Base-by-base conservation (phyloP, 2,797 vertebrate species). In the Sphaeramia orbicularis region DNA sequence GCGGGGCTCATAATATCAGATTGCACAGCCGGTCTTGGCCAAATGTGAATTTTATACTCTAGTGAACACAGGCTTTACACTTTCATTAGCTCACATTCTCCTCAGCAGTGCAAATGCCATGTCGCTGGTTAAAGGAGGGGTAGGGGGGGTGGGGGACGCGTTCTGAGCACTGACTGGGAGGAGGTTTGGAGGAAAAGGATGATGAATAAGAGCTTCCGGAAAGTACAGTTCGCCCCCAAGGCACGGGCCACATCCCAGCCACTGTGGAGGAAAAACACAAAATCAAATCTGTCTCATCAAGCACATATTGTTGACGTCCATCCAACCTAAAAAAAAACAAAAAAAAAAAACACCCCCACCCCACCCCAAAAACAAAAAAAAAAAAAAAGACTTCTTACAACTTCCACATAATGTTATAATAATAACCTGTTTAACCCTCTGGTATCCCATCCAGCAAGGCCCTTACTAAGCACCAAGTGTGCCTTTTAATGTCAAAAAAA, bases 51-150 rank as follows among this genome's bases (percentile, higher is more conserved):
- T 95, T 94, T 96, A 94, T 95, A 92, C 93, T 94, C 92, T 89
- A 88, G 79, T 93, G 91, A 95, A 92, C 93, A 91, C 93, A 90
- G 94, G 92, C 93, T 92, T 95, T 94, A 90, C 92, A 93, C 91
- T 94, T 95, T 95, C 94, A 95, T 96, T 95, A 95, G 94, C 91
- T 95, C 94, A 90, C 92, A 94, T 94, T 94, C 92, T 93, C 88
- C 85, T 90, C 92, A 94, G 90, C 91, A 77, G 94, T 92, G 94
- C 93, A 86, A 87, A 87, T 92, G 92, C 91, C 92, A 89, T 93
- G 91, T 94, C 92, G 84, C 87, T 81, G 89, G 86, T 53, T 38
- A 43, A 56, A 87, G 84, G 61, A 69, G 13, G 65, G n/a, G n/a
- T n/a, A 80, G 78, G 76, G 68, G 85, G 74, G 58, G 77, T 4